phyloP scores from a whole-genome alignment of 2,888 invertebrate genomes.

The Carabus problematicus region DNA sequence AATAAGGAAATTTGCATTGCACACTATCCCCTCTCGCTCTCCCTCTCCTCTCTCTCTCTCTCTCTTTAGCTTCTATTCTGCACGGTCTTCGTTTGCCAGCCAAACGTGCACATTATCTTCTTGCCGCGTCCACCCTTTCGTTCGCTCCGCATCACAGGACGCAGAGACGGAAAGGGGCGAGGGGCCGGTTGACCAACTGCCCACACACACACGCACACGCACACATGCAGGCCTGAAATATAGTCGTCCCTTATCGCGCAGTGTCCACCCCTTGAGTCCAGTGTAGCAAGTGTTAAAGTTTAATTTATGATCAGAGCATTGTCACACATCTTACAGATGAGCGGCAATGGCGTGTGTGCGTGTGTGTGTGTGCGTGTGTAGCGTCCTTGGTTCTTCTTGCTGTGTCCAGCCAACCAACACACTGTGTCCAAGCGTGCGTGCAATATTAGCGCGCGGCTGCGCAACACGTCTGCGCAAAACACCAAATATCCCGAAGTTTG shows the following conservation, averaged over 20 bases:
- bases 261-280: constrained; percentile 60
- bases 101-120: neutral
- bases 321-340: constrained; percentile 62
- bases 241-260: constrained; percentile 58
- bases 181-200: neutral
- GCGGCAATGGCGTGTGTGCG: constrained; percentile 47
- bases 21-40: constrained; percentile 8
- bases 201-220: constrained; percentile 28
- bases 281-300: constrained; percentile 60
- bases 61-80: constrained; percentile 32
- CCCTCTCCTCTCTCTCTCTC: constrained; percentile 44
- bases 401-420: no score
- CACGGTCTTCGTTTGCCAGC: constrained; percentile 20
- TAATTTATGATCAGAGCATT: constrained; percentile 60
- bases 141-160: neutral
- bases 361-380: constrained; percentile 24
- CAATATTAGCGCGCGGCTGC: no score
- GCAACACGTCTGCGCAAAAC: no score
- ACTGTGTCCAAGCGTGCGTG: no score
- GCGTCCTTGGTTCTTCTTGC: no score
- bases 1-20: constrained; percentile 56
- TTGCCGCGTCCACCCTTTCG: constrained; percentile 43
- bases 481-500: no score
- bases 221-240: constrained; percentile 56
- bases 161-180: neutral